A percentile compares a stretch with the other conserved stretches of the same genome.
These are phyloP conservation scores for Zeus faber DNA, from an alignment of 2,113 vertebrate genomes.

Conservation along the genomic window DNA sequence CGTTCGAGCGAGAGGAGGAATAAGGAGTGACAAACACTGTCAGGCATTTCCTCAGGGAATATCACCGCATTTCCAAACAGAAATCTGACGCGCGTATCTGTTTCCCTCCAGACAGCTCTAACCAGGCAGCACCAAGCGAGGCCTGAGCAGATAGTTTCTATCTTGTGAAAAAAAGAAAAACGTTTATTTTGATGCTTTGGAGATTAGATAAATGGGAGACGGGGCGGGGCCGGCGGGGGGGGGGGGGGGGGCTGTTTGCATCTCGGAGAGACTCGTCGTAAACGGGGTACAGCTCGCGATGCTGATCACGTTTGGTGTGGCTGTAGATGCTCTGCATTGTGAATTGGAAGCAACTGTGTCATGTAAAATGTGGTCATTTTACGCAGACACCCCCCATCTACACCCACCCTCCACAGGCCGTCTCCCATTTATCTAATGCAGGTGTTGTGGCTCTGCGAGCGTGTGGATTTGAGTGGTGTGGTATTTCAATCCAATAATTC, in stretches of 20 bases:
- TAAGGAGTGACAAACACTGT: conserved; percentile 38
- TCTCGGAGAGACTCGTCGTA: not conserved
- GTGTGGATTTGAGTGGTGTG: too few species aligned
- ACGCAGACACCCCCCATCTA: too few species aligned
- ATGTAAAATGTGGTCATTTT: not conserved
- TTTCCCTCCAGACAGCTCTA: conserved; percentile 34
- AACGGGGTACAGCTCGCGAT: not conserved
- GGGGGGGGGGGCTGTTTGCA: conserved; percentile 1
- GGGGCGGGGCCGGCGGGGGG: not conserved
- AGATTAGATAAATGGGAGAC: not conserved
- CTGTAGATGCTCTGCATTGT: too few species aligned
- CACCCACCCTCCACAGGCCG: too few species aligned
- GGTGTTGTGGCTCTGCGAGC: too few species aligned
- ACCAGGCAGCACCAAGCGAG: conserved; percentile 31
- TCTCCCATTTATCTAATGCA: too few species aligned
- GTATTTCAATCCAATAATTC: too few species aligned
- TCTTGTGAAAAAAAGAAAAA: too few species aligned
- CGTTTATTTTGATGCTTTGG: conserved; percentile 20
- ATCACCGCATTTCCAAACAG: conserved; percentile 44
- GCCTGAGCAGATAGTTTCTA: conserved; percentile 35
- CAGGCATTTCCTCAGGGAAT: conserved; percentile 38
- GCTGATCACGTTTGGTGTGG: not conserved
- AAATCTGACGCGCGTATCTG: conserved; percentile 23
- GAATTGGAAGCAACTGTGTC: too few species aligned
- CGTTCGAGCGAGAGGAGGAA: conserved; percentile 9